Evolutionary conservation across 2,888 invertebrate genomes (phyloP).

Genomic region (Archips crataeganus): DNA sequence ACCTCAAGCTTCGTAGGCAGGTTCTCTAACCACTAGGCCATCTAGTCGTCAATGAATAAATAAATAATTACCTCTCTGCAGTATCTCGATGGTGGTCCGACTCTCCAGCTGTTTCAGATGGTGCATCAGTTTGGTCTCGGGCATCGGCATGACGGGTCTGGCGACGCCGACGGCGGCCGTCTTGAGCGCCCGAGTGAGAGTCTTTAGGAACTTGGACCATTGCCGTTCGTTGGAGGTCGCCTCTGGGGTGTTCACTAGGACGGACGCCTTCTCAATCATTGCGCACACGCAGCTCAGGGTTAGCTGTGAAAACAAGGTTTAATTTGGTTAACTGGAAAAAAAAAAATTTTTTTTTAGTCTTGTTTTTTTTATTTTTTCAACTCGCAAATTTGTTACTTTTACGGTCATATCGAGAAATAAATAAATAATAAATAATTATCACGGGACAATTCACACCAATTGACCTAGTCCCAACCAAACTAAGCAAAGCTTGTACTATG

Average conservation of each 20-base stretch:
- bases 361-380: too few species aligned
- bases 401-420: too few species aligned
- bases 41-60: too few species aligned
- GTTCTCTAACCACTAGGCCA: too few species aligned
- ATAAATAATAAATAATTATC: too few species aligned
- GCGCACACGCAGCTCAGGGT: conserved; percentile 75
- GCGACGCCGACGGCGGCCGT: conserved; percentile 66
- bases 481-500: too few species aligned
- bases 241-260: conserved; percentile 71
- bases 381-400: too few species aligned
- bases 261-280: conserved; percentile 67
- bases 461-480: too few species aligned
- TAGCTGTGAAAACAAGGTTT: conserved; percentile 70
- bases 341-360: too few species aligned
- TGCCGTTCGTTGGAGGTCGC: conserved; percentile 77
- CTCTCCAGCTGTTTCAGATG: conserved; percentile 74
- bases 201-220: conserved; percentile 85
- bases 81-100: conserved; percentile 72
- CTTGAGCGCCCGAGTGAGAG: conserved; percentile 77
- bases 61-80: conserved; percentile 75
- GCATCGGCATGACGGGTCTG: conserved; percentile 60
- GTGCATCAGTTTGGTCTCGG: conserved; percentile 58
- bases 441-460: too few species aligned
- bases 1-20: too few species aligned
- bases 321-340: too few species aligned